phyloP scores from a whole-genome alignment of 2,113 vertebrate genomes.

The Rhinoptilus africanus region DNA sequence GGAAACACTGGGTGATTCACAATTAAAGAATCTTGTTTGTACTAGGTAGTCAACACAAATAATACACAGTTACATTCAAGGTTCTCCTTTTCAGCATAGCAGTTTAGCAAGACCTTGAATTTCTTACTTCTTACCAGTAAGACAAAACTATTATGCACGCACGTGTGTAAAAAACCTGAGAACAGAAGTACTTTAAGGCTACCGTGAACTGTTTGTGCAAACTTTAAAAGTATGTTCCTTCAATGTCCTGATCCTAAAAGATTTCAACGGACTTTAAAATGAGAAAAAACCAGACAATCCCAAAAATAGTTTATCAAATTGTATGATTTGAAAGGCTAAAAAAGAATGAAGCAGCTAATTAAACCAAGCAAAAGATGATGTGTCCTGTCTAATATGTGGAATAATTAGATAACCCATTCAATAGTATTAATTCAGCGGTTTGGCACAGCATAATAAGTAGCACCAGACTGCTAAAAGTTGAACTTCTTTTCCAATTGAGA shows the following conservation, averaged over 20 bases:
- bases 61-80: neutral
- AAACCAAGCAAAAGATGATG: neutral
- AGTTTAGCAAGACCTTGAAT: neutral
- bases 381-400: neutral
- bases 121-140: neutral
- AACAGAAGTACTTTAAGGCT: neutral
- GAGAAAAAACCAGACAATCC: neutral
- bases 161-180: neutral
- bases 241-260: neutral
- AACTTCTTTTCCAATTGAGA: neutral
- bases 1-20: neutral
- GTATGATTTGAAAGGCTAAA: neutral
- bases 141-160: fast-evolving
- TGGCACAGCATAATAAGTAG: neutral
- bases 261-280: neutral
- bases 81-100: neutral
- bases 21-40: neutral
- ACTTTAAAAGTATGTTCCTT: neutral
- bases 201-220: neutral
- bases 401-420: neutral
- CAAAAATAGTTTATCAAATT: neutral
- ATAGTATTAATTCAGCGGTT: neutral
- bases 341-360: neutral
- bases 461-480: neutral
- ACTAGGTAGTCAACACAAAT: neutral